phyloP scores from a whole-genome alignment of 2,113 vertebrate genomes.

The Cygnus atratus region DNA sequence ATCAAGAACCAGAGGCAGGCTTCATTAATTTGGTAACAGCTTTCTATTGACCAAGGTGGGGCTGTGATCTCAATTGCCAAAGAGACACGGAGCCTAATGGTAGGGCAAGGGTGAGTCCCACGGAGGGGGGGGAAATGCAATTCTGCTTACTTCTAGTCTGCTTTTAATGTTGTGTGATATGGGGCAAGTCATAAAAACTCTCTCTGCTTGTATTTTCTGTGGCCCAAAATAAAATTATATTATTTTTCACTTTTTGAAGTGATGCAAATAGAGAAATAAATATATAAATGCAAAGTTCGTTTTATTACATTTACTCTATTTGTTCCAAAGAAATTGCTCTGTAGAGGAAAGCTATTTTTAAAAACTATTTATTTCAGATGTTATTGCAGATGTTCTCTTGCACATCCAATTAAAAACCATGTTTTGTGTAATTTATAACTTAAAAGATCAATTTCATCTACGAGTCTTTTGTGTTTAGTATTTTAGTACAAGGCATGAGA shows the following conservation, averaged over 20 bases:
- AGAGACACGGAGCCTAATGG: background rate
- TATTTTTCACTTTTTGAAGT: background rate
- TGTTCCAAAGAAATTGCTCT: background rate
- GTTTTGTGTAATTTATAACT: conserved; percentile 33
- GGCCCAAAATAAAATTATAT: background rate
- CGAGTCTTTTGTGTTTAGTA: background rate
- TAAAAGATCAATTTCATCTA: background rate
- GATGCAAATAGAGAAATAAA: background rate
- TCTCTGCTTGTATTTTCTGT: background rate
- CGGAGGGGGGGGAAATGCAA: background rate
- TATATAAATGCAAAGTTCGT: background rate
- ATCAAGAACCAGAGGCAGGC: background rate
- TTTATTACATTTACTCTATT: background rate
- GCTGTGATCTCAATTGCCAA: background rate
- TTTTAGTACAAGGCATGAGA: background rate
- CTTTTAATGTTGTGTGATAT: rapidly evolving
- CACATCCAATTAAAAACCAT: conserved; percentile 29
- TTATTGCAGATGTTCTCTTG: background rate
- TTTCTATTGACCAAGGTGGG: background rate
- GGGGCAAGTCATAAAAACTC: background rate
- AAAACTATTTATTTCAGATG: conserved; percentile 4
- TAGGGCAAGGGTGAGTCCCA: background rate
- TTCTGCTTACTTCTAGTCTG: background rate
- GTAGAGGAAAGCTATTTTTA: conserved; percentile 9
- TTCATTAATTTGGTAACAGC: background rate